Evolutionary conservation across 2,888 invertebrate species (phyloP), one percentile per base, ranked within the genome.

Genomic region (Acronicta leporina): DNA sequence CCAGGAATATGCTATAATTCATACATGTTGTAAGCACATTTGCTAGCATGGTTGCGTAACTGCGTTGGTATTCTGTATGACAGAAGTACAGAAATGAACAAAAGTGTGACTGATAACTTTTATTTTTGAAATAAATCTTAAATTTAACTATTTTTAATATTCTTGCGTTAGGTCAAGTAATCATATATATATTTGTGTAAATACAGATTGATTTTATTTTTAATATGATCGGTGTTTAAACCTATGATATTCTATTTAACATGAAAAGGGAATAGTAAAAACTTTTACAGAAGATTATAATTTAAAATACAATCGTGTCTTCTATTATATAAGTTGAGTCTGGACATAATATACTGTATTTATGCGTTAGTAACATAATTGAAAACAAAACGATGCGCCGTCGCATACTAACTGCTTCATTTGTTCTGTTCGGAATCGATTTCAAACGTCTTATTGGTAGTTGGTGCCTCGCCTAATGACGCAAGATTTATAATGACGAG

Each of bases 351-450:
- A 65, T 63, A 57, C 62, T 56, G 57, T 73, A 74, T 77, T 70
- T 77, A 81, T 81, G 79, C 79, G 82, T 82, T 82, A 73, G 68
- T 54, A 68, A 75, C 66, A 68, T 76, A 72, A 76, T 81, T 76
- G 74, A 75, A 75, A 79, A 79, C 82, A 77, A 79, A 77, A 83
- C 75, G 76, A 69, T 79, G 81, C 84, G 83, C 75, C 66, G 20
- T 67, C 83, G 89, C 88, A 90, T 90, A 87, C 78, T 75, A 85
- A 91, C 75, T 67, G 75, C 82, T 81, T 86, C 75, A 89, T 91
- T 89, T 68, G 62, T 69, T 68, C 51, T 56, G 81, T 72, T 83
- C 83, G 74, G 80, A 78, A 75, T 82, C 68, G 73, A 79, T 81
- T 77, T 69, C 66, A 75, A 75, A 75, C 77, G 72, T 78, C 71